Conservation (phyloP, 2,888 invertebrate species). For the Tridacna crocea region DNA sequence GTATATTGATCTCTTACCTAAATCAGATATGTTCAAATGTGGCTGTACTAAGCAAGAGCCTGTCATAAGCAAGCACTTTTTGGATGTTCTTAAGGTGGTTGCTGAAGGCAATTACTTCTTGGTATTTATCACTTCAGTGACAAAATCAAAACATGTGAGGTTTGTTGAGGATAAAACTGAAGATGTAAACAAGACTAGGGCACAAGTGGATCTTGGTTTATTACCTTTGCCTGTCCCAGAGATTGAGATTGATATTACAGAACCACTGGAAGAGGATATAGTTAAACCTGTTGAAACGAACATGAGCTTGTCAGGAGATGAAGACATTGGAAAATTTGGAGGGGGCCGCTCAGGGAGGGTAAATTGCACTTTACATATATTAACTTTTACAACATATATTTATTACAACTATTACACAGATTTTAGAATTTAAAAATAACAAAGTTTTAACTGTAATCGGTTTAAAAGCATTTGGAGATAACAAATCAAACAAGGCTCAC, state of each 20-base stretch:
- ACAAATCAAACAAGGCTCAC: background rate
- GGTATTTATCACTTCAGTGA: slow-evolving; percentile 54
- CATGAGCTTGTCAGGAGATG: slow-evolving; percentile 27
- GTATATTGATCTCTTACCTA: no score
- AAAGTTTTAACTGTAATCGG: no score
- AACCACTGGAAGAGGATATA: background rate
- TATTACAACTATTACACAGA: background rate
- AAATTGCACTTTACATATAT: background rate
- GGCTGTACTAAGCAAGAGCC: no score
- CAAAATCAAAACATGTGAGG: slow-evolving; percentile 64
- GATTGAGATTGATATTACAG: slow-evolving; percentile 23
- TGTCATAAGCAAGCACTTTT: background rate
- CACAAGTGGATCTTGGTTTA: slow-evolving; percentile 7
- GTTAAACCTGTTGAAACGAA: background rate
- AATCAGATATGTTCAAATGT: no score
- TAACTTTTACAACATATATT: background rate
- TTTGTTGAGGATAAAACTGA: slow-evolving; percentile 60
- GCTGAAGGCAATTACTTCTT: background rate
- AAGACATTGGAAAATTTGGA: slow-evolving; percentile 31
- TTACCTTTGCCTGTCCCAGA: slow-evolving; percentile 30
- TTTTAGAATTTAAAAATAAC: no score
- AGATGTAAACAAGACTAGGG: slow-evolving; percentile 31
- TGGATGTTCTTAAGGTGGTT: background rate
- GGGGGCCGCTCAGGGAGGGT: slow-evolving; percentile 48
- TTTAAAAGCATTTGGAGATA: background rate